These are phyloP conservation scores for Vanessa atalanta DNA, from an alignment of 1,140 invertebrate species.

Conservation along the genomic window DNA sequence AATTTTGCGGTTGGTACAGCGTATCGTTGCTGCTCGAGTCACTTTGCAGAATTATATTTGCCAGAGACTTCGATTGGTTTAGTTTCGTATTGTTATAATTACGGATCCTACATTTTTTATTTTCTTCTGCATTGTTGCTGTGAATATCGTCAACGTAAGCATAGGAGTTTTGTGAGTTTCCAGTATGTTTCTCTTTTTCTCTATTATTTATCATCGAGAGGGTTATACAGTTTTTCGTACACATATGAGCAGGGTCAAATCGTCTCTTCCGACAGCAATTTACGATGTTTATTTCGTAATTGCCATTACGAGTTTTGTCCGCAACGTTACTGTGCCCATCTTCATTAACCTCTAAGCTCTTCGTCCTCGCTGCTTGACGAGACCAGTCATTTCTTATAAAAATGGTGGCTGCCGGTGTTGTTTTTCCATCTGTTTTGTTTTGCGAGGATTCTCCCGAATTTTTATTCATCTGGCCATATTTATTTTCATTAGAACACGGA, in stretches of 20 bases:
- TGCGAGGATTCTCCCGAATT: conserved; percentile 64
- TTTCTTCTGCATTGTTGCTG: conserved; percentile 59
- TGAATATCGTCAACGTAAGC: conserved; percentile 63
- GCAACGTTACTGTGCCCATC: conserved; percentile 57
- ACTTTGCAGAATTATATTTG: conserved; percentile 75
- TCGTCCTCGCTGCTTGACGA: conserved; percentile 81
- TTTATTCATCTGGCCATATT: conserved; percentile 66
- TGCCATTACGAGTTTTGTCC: conserved; percentile 64
- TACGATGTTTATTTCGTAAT: conserved; percentile 64
- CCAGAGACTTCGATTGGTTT: conserved; percentile 77
- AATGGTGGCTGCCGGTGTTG: conserved; percentile 78
- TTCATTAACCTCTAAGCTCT: conserved; percentile 75
- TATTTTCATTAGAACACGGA: conserved; percentile 51
- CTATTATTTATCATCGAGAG: conserved; percentile 46
- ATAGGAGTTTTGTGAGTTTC: conserved; percentile 64
- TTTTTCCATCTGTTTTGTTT: conserved; percentile 60
- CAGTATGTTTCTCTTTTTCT: conserved; percentile 59
- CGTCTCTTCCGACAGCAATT: conserved; percentile 69
- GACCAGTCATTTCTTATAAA: conserved; percentile 81
- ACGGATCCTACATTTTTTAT: conserved; percentile 66
- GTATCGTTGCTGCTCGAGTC: conserved; percentile 77
- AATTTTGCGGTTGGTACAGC: conserved; percentile 75
- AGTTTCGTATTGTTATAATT: conserved; percentile 75
- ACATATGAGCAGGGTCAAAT: conserved; percentile 77
- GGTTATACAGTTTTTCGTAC: conserved; percentile 67